Percentiles rank a stretch among this genome's conserved stretches.
Evolutionary conservation across 2,888 invertebrate genomes (phyloP).

Genomic region (Eupeodes luniger): DNA sequence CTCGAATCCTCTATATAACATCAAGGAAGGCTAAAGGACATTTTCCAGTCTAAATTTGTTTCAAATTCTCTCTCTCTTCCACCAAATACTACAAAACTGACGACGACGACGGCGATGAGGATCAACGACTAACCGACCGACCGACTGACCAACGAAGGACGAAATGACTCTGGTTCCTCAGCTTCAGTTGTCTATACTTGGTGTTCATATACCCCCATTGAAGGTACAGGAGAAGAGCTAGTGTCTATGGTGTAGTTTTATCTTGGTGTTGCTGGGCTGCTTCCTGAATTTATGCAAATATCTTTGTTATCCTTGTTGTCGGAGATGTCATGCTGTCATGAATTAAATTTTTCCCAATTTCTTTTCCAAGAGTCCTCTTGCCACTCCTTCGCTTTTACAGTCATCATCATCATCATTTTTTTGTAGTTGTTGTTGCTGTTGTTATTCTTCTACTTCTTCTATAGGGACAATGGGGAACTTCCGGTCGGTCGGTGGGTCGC

Average conservation of each 20-base stretch:
- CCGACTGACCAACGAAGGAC: not conserved
- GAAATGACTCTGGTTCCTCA: not conserved
- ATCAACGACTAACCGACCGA: no score
- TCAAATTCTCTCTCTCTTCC: conserved; percentile 25
- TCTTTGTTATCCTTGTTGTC: conserved; percentile 73
- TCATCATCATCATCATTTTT: conserved; percentile 33
- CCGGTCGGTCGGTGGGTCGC: not conserved
- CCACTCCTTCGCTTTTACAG: conserved; percentile 7
- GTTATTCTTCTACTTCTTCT: not conserved
- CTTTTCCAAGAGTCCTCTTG: conserved; percentile 14
- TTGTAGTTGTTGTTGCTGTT: no score
- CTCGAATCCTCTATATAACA: not conserved
- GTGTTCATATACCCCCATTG: not conserved
- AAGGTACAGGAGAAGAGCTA: not conserved
- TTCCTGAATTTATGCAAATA: conserved; percentile 73
- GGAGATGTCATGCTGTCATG: conserved; percentile 70
- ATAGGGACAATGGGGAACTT: conserved; percentile 22
- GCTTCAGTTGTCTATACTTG: conserved; percentile 44
- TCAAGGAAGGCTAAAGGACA: conserved; percentile 35
- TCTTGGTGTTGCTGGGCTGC: conserved; percentile 58
- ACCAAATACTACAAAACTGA: conserved; percentile 8
- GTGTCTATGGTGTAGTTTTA: conserved; percentile 43
- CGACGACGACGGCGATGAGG: not conserved
- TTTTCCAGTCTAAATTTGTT: conserved; percentile 45
- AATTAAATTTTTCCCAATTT: conserved; percentile 70